Evolutionary conservation across 1,140 invertebrate genomes (phyloP), one percentile per base, ranked within the genome.

Genomic region (Protaetia brevitarsis): DNA sequence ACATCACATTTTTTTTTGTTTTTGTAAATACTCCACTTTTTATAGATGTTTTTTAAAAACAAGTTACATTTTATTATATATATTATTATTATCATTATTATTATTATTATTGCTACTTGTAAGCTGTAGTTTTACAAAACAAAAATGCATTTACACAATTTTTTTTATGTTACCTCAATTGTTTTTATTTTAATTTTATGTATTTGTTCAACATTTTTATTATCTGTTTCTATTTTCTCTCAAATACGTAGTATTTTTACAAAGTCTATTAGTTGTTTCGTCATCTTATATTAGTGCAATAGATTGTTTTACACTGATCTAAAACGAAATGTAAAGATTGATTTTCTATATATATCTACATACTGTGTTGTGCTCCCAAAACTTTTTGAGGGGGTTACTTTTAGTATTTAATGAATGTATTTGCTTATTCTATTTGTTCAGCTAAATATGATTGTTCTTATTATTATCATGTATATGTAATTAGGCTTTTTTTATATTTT

Each of bases 71-170:
- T 59, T 31, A 59, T 59, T 16, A 29, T 59, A 23, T 59, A 59
- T 27, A 59, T 59, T 59, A 59, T 59, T 59, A 59, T 59, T n/a
- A 57, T 57, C 23, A 19, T 57, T 13, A 23, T 57, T 57, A 23
- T 59, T 59, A 13, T 59, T 29, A 29, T 29, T 29, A 59, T 59
- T 59, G 11, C 26, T 23, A 51, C 19, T 23, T 51, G 19, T 51
- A 19, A 51, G 26, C 26, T 13, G 34, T 37, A 51, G 26, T 23
- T 51, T 51, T 21, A 51, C 41, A 51, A 51, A 19, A 51, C 6
- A 51, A 59, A 28, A 59, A 29, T 65, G 64, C 64, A 65, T 65
- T 65, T 65, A 65, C 59, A 36, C 27, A 65, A n/a, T n/a, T n/a
- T 29, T 23, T 51, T 63, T 64, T 65, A 65, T 41, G 64, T 65